Evolutionary conservation across 2,113 vertebrate genomes (phyloP).

Genomic region (Craseonycteris thonglongyai): DNA sequence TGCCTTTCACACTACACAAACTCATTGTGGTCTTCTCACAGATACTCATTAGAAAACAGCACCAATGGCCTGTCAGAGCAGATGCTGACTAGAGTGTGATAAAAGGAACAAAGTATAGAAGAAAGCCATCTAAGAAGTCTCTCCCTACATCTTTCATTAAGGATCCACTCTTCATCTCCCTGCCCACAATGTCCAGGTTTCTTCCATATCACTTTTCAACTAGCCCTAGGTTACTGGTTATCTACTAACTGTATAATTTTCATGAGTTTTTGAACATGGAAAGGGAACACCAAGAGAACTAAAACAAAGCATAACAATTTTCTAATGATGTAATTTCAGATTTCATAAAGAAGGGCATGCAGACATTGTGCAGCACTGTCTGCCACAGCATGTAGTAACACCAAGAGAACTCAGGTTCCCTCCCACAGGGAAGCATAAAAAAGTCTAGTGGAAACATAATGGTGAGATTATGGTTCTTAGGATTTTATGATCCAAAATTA

Average conservation of each 20-base stretch:
- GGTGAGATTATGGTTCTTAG: not conserved
- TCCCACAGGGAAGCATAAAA: too few relatives aligned
- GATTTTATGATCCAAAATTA: not conserved
- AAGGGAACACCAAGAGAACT: not conserved
- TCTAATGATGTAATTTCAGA: not conserved
- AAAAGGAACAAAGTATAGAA: not conserved
- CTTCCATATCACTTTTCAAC: too few relatives aligned
- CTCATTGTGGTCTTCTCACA: not conserved
- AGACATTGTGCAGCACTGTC: accelerated
- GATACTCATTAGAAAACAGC: not conserved
- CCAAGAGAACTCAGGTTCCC: too few relatives aligned
- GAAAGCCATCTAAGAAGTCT: not conserved
- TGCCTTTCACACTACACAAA: not conserved
- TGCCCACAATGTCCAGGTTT: accelerated
- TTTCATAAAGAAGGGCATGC: accelerated
- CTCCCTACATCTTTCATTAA: too few relatives aligned
- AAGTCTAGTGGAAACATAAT: accelerated
- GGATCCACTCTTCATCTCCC: not conserved
- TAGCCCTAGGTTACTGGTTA: not conserved
- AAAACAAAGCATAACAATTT: too few relatives aligned
- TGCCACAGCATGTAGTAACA: not conserved
- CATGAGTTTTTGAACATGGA: not conserved
- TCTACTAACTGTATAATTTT: not conserved
- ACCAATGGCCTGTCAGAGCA: accelerated
- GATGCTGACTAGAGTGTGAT: not conserved